Conservation (phyloP, 2,888 invertebrate genomes). For the Thyatira batis region DNA sequence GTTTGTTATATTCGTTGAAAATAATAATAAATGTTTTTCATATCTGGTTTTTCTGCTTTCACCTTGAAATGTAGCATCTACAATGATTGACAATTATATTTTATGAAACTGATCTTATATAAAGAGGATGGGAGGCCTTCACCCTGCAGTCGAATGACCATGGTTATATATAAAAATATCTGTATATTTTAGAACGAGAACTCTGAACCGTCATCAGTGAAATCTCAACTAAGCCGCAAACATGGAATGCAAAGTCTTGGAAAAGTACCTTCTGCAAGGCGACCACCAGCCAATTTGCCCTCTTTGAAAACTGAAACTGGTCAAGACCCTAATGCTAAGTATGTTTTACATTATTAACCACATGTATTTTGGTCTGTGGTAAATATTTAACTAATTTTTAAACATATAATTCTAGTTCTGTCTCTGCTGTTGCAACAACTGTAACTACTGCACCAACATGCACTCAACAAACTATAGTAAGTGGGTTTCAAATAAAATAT, state of each 20-base stretch:
- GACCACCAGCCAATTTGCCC: conserved; percentile 99
- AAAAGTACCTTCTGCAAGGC: conserved; percentile 98
- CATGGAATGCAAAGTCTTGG: conserved; percentile 99
- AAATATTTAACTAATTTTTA: conserved; percentile 2
- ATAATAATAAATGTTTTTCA: too few species aligned
- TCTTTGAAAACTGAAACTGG: conserved; percentile 97
- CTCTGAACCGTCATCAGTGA: conserved; percentile 93
- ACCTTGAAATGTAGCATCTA: too few species aligned
- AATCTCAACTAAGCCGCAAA: conserved; percentile 95
- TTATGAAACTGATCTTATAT: too few species aligned
- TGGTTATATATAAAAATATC: neutral
- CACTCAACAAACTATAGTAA: conserved; percentile 74
- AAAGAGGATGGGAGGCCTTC: too few species aligned
- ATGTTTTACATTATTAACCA: conserved; percentile 30
- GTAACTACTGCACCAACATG: conserved; percentile 76
- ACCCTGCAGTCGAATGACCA: too few species aligned
- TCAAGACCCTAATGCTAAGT: conserved; percentile 77
- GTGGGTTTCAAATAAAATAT: conserved; percentile 24
- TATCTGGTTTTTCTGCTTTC: too few species aligned
- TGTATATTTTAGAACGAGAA: conserved; percentile 87
- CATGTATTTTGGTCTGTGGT: conserved; percentile 3
- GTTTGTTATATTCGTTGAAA: too few species aligned
- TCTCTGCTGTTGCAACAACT: conserved; percentile 70
- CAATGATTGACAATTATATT: too few species aligned
- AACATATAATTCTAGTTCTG: conserved; percentile 59